phyloP scores from a whole-genome alignment of 2,797 vertebrate species.

The Tragelaphus eurycerus region DNA sequence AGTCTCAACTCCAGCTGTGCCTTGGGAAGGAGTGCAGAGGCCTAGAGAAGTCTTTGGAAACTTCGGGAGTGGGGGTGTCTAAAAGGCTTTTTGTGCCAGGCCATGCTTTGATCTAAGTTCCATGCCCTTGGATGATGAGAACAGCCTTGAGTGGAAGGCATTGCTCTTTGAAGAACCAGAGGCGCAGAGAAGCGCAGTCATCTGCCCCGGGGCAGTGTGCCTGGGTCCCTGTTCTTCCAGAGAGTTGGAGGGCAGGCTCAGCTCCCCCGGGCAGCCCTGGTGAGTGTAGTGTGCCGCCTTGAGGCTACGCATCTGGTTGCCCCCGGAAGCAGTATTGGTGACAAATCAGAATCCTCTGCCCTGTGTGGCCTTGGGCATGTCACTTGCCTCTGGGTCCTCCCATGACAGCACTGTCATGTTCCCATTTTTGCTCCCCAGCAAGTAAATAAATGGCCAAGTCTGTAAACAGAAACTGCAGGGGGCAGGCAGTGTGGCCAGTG shows the following conservation, averaged over 20 bases:
- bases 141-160: not conserved
- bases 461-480: not conserved
- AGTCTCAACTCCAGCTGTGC: not conserved
- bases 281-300: fast-evolving
- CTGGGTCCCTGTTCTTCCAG: not conserved
- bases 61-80: too few relatives aligned
- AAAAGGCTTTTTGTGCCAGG: not conserved
- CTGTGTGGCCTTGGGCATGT: not conserved
- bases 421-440: not conserved
- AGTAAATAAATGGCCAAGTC: not conserved
- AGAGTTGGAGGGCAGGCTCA: not conserved
- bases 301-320: not conserved
- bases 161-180: not conserved
- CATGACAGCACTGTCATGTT: not conserved
- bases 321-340: not conserved
- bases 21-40: not conserved
- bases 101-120: not conserved
- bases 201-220: not conserved
- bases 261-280: not conserved
- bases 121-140: not conserved
- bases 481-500: not conserved
- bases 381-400: not conserved
- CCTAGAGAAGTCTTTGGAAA: not conserved
- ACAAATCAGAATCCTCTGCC: not conserved
- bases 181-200: not conserved